These are phyloP conservation scores for Condylura cristata DNA, from an alignment of 2,113 vertebrate species.

Conservation along the genomic window DNA sequence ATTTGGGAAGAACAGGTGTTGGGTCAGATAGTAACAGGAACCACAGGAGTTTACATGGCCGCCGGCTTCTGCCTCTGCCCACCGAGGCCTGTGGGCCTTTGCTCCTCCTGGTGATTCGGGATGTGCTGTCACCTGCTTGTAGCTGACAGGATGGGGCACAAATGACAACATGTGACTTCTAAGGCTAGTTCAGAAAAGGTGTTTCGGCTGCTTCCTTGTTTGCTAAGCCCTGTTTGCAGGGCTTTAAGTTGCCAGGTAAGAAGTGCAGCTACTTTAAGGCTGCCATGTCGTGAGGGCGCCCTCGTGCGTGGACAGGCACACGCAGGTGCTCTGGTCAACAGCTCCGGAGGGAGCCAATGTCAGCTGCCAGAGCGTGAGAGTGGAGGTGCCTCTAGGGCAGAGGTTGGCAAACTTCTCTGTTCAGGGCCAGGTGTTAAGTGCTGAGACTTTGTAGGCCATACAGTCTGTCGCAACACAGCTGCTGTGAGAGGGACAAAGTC, in stretches of 20 bases:
- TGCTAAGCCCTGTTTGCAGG: not conserved
- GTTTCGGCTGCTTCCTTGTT: not conserved
- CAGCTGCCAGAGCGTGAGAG: not conserved
- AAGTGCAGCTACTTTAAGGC: not conserved
- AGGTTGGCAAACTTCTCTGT: not conserved
- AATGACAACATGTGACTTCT: too few species aligned
- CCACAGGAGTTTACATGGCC: not conserved
- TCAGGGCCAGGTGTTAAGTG: not conserved
- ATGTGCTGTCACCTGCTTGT: not conserved
- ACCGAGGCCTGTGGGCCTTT: not conserved
- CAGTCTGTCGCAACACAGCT: not conserved
- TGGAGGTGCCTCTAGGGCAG: not conserved
- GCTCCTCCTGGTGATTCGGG: not conserved
- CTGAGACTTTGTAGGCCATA: rapidly evolving
- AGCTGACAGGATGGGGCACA: not conserved
- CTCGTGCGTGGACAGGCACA: not conserved
- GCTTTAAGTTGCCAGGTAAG: not conserved
- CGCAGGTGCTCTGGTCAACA: not conserved
- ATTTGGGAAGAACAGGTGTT: not conserved
- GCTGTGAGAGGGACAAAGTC: not conserved
- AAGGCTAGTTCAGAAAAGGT: not conserved
- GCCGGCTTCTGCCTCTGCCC: not conserved
- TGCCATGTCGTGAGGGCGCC: not conserved
- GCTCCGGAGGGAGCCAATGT: not conserved
- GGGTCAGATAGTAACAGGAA: not conserved